These are phyloP conservation scores for Aphidius colemani DNA, from an alignment of 2,888 invertebrate genomes.

Conservation along the genomic window DNA sequence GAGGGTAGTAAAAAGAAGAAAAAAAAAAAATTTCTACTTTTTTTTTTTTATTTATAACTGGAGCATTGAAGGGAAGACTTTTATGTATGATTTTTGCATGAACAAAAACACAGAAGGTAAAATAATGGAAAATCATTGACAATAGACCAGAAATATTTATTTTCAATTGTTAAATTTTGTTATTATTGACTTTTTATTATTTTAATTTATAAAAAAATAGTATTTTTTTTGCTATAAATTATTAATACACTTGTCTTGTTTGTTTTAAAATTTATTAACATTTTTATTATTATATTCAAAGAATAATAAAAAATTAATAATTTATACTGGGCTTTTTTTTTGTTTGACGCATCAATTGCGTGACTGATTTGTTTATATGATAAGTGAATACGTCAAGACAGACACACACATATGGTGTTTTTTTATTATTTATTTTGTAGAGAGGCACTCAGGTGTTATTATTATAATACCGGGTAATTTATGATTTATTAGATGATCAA, in stretches of 20 bases:
- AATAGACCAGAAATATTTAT: slow-evolving; percentile 20
- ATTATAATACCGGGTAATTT: slow-evolving; percentile 48
- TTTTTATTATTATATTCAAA: neutral
- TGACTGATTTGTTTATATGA: slow-evolving; percentile 38
- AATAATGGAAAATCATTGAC: slow-evolving; percentile 21
- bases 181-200: slow-evolving; percentile 1
- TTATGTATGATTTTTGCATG: slow-evolving; percentile 18
- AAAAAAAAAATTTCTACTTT: slow-evolving; percentile 4
- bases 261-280: neutral
- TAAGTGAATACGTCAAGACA: slow-evolving; percentile 30
- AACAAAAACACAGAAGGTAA: slow-evolving; percentile 17
- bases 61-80: slow-evolving; percentile 8
- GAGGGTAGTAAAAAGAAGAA: slow-evolving; percentile 2
- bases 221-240: neutral
- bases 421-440: slow-evolving; percentile 10
- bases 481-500: slow-evolving; percentile 44
- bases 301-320: neutral
- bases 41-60: neutral
- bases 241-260: neutral
- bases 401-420: slow-evolving; percentile 21
- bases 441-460: slow-evolving; percentile 48
- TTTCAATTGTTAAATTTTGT: slow-evolving; percentile 1
- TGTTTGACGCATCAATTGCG: slow-evolving; percentile 20
- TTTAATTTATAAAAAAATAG: neutral
- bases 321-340: no score